Evolutionary conservation across 2,113 vertebrate genomes (phyloP).

Genomic region (Vulpes lagopus): DNA sequence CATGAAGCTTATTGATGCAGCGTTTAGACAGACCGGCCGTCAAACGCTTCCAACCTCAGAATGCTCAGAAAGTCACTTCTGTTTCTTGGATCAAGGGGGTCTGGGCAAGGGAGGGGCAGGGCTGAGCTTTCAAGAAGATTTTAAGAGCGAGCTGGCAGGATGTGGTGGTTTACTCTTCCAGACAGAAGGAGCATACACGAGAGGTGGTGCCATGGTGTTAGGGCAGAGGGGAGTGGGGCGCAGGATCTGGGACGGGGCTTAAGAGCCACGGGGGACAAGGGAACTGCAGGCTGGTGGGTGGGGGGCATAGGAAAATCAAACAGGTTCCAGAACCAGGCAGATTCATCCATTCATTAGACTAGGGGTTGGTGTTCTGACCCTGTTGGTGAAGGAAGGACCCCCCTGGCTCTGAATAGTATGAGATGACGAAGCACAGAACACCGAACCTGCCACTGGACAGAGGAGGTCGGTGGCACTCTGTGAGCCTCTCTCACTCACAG

Average conservation of each 20-base stretch:
- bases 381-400: not conserved
- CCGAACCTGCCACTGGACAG: fast-evolving
- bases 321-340: not conserved
- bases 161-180: not conserved
- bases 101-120: not conserved
- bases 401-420: not conserved
- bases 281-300: not conserved
- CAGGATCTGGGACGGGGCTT: not conserved
- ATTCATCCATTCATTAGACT: not conserved
- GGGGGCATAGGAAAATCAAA: not conserved
- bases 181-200: not conserved
- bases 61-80: not conserved
- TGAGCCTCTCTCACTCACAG: not conserved
- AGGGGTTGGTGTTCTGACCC: too few relatives aligned
- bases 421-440: fast-evolving
- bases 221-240: too few relatives aligned
- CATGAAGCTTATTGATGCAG: not conserved
- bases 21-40: not conserved
- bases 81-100: not conserved
- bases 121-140: not conserved
- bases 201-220: not conserved
- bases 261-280: fast-evolving
- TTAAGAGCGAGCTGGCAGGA: not conserved
- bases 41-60: not conserved
- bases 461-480: not conserved